Base-by-base conservation (phyloP, 2,113 vertebrate genomes). In the Chamaetylas fuelleborni region DNA sequence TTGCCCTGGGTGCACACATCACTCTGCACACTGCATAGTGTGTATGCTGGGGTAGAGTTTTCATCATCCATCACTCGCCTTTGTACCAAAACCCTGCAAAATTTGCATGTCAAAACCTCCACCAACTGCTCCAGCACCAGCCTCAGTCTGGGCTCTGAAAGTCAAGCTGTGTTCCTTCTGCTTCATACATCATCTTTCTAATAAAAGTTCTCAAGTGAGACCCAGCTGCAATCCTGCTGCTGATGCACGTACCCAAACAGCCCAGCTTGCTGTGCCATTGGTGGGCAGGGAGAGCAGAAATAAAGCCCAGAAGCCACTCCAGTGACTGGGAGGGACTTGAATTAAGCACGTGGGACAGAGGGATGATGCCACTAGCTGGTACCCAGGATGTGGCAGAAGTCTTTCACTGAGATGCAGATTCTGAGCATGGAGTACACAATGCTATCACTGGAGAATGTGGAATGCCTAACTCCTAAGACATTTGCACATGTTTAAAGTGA, bases 81-180 rank as follows among this genome's bases (percentile, higher is more conserved):
- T 90, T 90, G 64, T 81, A 92, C 85, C 64, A 29, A 95, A 95
- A 90, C 43, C 34, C 43, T 16, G 84, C 29, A 34, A 50, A 78
- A 95, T 96, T 90, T 95, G 88, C 94, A 96, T 94, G 90, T 93
- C 93, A 95, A 97, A 94, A 96, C 78, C 81, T 88, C 89, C 80
- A 88, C 86, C 86, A 71, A 89, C 48, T 86, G 86, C 88, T 91
- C 26, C 5, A 90, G 90, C 82, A 84, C n/a, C 92, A 95, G 95
- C 89, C 71, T 93, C 88, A 43, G 85, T 81, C 92, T 96, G 90
- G 58, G 65, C 78, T 83, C 82, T 71, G 76, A 86, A 86, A 96
- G 72, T 36, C 90, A 78, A 92, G 94, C 95, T 96, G 93, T 53
- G 93, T 61, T 95, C 74, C 91, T 95, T 93, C 76, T 96, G 93